Conservation (phyloP, 1,140 invertebrate species). For the Lasioglossum baleicum region DNA sequence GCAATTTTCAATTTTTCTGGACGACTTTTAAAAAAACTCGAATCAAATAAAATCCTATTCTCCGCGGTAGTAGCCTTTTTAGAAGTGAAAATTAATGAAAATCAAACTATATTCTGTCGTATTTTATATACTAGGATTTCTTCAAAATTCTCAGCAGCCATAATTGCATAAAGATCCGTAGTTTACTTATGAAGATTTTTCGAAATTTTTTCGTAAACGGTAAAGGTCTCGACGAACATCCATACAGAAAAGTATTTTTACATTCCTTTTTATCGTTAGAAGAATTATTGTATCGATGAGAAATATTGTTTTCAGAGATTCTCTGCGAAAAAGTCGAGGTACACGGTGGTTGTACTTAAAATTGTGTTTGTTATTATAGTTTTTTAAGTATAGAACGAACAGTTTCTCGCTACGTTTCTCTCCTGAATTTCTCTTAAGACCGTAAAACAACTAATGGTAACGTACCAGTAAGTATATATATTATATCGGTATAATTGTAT, state of each 20-base stretch:
- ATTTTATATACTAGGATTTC: too few relatives aligned
- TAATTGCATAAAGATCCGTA: too few relatives aligned
- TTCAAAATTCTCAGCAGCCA: too few relatives aligned
- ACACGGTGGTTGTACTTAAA: conserved; percentile 32
- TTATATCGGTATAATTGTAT: conserved; percentile 52
- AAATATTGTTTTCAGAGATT: conserved; percentile 29
- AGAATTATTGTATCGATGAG: too few relatives aligned
- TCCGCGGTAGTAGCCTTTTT: too few relatives aligned
- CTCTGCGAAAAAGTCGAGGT: conserved; percentile 31
- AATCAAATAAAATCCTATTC: too few relatives aligned
- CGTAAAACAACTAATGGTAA: conserved; percentile 22
- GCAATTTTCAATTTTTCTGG: too few relatives aligned
- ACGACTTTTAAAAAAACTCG: too few relatives aligned
- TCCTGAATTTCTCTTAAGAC: conserved; percentile 28
- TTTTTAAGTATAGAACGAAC: conserved; percentile 15
- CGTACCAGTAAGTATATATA: conserved; percentile 38
- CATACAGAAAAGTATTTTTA: conserved; percentile 35
- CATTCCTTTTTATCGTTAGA: conserved; percentile 14
- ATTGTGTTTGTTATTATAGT: conserved; percentile 48
- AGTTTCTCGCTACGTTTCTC: not conserved
- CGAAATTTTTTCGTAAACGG: not conserved
- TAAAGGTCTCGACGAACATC: conserved; percentile 3
- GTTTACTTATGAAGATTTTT: too few relatives aligned
- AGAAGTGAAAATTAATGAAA: too few relatives aligned
- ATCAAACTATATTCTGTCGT: too few relatives aligned